Conservation (phyloP, 2,113 vertebrate genomes). For the Sinosuthora webbiana region DNA sequence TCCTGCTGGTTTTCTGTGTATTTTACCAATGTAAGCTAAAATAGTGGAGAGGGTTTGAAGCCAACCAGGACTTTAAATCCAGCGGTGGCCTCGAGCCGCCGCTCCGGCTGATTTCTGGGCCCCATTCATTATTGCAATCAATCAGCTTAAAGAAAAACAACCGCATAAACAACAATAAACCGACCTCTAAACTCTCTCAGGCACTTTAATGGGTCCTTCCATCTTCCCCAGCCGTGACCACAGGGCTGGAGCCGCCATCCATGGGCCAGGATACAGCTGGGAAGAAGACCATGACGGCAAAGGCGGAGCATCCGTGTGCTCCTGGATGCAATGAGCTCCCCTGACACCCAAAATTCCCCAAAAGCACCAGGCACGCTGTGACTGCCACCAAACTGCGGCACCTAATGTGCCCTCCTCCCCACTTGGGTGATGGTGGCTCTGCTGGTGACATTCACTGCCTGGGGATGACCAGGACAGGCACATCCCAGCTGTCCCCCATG, state of each 20-base stretch:
- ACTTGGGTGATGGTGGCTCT: background rate
- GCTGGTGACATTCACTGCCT: background rate
- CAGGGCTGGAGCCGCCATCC: background rate
- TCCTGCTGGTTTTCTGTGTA: background rate
- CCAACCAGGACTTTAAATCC: constrained; percentile 14
- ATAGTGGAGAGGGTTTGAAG: background rate
- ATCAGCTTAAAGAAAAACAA: constrained; percentile 14
- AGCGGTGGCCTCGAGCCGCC: background rate
- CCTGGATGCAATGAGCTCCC: background rate
- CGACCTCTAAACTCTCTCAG: background rate
- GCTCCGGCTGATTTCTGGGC: background rate
- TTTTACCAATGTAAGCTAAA: background rate
- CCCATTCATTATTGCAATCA: constrained; percentile 35
- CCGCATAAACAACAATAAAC: background rate
- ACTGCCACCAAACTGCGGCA: too few species aligned
- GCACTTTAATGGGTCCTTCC: background rate
- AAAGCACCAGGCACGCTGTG: background rate
- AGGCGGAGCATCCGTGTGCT: background rate
- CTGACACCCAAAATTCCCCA: background rate
- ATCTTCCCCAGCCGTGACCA: background rate
- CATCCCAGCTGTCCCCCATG: rapidly evolving
- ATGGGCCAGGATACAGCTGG: background rate
- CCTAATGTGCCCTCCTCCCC: too few species aligned
- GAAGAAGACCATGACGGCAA: rapidly evolving
- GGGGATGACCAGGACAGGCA: background rate